phyloP scores from a whole-genome alignment of 1,140 invertebrate species.

The Drosophila pachea region DNA sequence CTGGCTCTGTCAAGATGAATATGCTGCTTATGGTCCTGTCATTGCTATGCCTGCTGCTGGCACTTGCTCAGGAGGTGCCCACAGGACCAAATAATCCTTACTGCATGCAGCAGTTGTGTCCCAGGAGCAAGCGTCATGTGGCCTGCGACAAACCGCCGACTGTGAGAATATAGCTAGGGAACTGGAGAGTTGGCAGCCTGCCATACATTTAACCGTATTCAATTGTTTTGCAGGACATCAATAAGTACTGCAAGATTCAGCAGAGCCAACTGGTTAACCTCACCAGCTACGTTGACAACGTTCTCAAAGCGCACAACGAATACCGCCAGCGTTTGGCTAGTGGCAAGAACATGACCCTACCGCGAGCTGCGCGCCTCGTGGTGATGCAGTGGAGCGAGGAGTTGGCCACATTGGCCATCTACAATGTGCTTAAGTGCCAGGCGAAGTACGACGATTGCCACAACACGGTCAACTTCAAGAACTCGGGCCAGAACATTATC shows the following conservation, averaged over 20 bases:
- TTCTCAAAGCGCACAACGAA: conserved; percentile 53
- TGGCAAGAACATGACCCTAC: conserved; percentile 41
- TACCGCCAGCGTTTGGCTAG: conserved; percentile 29
- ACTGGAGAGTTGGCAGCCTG: no score
- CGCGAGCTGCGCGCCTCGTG: conserved; percentile 55
- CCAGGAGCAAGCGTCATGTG: conserved; percentile 41
- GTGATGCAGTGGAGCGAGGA: conserved; percentile 63
- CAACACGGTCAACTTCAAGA: conserved; percentile 46
- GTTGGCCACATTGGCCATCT: conserved; percentile 50
- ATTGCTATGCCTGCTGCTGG: conserved; percentile 13
- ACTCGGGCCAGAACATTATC: conserved; percentile 58
- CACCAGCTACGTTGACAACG: conserved; percentile 11
- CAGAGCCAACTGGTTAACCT: conserved; percentile 26
- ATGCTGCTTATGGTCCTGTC: conserved; percentile 2
- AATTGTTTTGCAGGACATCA: neutral
- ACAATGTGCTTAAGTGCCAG: conserved; percentile 52
- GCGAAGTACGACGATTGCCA: conserved; percentile 56
- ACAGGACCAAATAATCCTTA: conserved; percentile 38
- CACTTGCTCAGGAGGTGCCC: conserved; percentile 2
- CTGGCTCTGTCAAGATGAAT: conserved; percentile 7
- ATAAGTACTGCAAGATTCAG: conserved; percentile 13
- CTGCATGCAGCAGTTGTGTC: conserved; percentile 46
- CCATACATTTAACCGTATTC: neutral
- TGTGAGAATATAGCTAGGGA: conserved; percentile 7
- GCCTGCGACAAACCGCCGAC: conserved; percentile 42